Evolutionary conservation across 2,113 vertebrate genomes (phyloP), one percentile per base, ranked within the genome.

Genomic region (Catagonus wagneri): DNA sequence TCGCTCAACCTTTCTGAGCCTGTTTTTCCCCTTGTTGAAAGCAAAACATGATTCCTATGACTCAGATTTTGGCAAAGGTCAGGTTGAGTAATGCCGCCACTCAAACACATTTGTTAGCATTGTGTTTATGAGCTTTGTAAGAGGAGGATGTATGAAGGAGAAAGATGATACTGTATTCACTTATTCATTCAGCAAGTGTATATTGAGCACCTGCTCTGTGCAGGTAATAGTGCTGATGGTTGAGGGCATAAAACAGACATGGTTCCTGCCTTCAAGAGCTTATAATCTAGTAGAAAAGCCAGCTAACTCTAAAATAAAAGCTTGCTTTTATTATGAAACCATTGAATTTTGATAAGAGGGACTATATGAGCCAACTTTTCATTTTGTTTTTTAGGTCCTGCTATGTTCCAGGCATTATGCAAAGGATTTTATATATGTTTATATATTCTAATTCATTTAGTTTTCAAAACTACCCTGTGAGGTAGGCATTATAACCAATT

Each of bases 271-370:
- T 87, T 58, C 32, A 52, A 29, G 50, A 83, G 78, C 6, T 89
- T 89, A 68, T 89, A 95, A 54, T 54, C 32, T 93, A 89, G 61
- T 72, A n/a, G 72, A 65, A 85, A 80, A 61, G 36, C 93, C 9
- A 94, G 65, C 61, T 29, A 95, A 27, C 1, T 39, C 78, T 95
- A 66, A 89, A 92, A 71, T 75, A 83, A 87, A 71, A 65, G 22
- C 69, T 86, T 90, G 29, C 36, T 76, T 91, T 88, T 92, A 76
- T 93, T 61, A 68, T 74, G 50, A 78, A 92, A 76, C 39, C 14
- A 34, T 8, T 65, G 69, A 96, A 52, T 92, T 95, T 89, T 92
- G 65, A 78, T n/a, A 94, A 89, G 68, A 81, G 10, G 36, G 39
- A 7, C 36, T 66, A 72, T 63, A 79, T 74, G 19, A 89, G 44